Base-by-base conservation (phyloP, 2,113 vertebrate species). In the Pseudorhombus dupliciocellatus region DNA sequence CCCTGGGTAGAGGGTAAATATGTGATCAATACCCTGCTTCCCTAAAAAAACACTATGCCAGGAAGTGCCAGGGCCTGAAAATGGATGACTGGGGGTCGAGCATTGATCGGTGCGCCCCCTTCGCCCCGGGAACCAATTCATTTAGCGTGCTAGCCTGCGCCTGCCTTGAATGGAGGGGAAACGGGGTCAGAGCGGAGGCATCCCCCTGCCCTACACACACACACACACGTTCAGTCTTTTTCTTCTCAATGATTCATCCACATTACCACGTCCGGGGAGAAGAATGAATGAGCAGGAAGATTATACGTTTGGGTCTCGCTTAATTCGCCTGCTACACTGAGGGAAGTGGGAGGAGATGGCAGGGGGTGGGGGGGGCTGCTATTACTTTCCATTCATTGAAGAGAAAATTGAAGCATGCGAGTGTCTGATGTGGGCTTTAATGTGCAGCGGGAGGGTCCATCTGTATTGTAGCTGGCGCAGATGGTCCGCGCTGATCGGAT, bases 371-470 rank as follows among this genome's bases (percentile, higher is more conserved):
- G 34, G 87, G 76, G 68, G 70, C 6, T 72, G 81, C 75, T 69
- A 81, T 89, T 88, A 83, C 80, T 86, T 87, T 88, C 82, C 87
- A 87, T 88, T 91, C 86, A 88, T 76, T 66, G 83, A 70, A 73
- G 68, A 72, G 78, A 71, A 88, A 84, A 88, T 85, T 81, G 66
- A 84, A 87, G 78, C 83, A 73, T 84, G 79, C 50, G 26, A 79
- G 77, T 74, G 87, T 82, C 71, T 87, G 85, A 90, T 83, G 77
- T 83, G 71, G 82, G 65, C 81, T 91, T 87, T 81, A 79, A 22
- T 66, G 66, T 77, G 83, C 24, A 64, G 59, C 62, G 70, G 46
- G 75, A 69, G 80, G 68, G 28, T 88, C 84, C 85, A 88, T 85
- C 84, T 90, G 84, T 73, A 84, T 73, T 70, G 58, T 16, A 30